phyloP scores from a whole-genome alignment of 2,113 vertebrate species.

The Dipodomys merriami region DNA sequence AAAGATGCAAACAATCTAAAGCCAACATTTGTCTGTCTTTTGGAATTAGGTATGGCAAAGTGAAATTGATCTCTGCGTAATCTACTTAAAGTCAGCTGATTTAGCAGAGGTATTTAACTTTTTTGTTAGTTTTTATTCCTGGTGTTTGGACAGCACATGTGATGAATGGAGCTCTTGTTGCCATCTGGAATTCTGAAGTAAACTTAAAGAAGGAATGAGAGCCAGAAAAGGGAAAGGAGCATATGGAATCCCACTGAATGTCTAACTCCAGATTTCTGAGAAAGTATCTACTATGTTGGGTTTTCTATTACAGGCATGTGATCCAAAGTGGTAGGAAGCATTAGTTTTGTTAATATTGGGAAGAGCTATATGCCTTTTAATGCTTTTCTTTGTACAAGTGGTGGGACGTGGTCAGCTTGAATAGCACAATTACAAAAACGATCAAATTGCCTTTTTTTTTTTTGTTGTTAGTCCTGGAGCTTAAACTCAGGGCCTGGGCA shows the following conservation, averaged over 20 bases:
- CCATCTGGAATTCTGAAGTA: constrained; percentile 41
- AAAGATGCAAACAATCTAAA: background rate
- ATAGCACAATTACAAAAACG: background rate
- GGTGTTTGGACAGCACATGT: constrained; percentile 35
- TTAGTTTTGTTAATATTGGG: background rate
- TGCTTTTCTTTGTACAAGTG: background rate
- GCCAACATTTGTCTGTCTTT: background rate
- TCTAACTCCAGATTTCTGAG: too few species aligned
- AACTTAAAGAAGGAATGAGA: background rate
- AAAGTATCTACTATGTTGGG: background rate
- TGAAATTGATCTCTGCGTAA: background rate
- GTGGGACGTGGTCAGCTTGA: background rate
- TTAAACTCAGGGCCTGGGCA: too few species aligned
- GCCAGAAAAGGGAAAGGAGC: background rate
- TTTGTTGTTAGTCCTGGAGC: too few species aligned
- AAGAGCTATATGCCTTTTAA: background rate
- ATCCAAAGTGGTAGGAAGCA: background rate
- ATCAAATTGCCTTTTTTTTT: background rate
- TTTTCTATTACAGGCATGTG: background rate
- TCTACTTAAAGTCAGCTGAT: background rate
- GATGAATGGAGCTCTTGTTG: constrained; percentile 1
- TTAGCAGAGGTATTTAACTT: background rate
- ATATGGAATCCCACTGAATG: background rate
- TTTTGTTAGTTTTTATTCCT: background rate
- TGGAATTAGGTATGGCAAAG: background rate